Evolutionary conservation across 2,113 vertebrate species (phyloP), one percentile per base, ranked within the genome.

Genomic region (Entosphenus tridentatus): DNA sequence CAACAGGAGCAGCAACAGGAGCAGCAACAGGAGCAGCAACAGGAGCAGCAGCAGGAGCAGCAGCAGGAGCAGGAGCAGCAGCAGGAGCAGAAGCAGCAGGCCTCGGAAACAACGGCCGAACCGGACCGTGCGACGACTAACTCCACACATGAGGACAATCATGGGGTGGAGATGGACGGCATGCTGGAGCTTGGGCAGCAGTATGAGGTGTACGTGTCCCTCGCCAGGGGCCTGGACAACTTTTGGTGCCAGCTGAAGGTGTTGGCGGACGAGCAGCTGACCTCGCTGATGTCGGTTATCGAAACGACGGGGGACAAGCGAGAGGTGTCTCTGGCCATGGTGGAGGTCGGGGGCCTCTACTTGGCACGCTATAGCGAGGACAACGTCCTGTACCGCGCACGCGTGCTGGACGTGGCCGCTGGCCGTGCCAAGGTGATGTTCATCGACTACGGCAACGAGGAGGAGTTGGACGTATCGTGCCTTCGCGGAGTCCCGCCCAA

Each of bases 361-460:
- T 10, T 65, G 62, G 62, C 62, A 65, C n/a, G 62, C n/a, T 65
- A 65, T 65, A 21, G 62, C 21, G 62, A 65, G 21, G 62, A 65
- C 21, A 21, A 21, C 21, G 62, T 21, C 2, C 21, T 65, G 62
- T 65, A 65, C 21, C 62, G 62, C 21, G 62, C 62, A 8, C 10
- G 62, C 21, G 62, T 65, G n/a, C n/a, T 10, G 10, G 62, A 65
- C n/a, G 21, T 21, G 62, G 10, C n/a, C n/a, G 62, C n/a, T 2
- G 62, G 10, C n/a, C n/a, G 62, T 21, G 21, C 62, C 62, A 16
- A n/a, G 62, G 62, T 65, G n/a, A n/a, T 9, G 9, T 65, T 65
- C 21, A 21, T 65, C 8, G 62, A 65, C 21, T 65, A 16, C 10
- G 62, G 62, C 10, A 65, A 65, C 21, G n/a, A 9, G 62, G 62